Evolutionary conservation across 2,888 invertebrate genomes (phyloP), one percentile per base, ranked within the genome.

Genomic region (Seladonia tumulorum): DNA sequence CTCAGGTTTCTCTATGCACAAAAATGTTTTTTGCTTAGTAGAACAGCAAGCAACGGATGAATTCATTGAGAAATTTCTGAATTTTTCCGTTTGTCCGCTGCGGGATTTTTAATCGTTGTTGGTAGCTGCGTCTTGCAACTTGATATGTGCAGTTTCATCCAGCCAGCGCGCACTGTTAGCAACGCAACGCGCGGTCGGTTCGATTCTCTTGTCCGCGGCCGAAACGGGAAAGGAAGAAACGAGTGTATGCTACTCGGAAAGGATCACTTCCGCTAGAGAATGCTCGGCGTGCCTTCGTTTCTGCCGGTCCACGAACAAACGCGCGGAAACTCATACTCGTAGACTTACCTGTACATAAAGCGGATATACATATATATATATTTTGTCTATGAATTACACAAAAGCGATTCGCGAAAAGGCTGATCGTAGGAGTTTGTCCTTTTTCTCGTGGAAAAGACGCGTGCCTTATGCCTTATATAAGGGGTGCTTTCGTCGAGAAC

Each of bases 271-370:
- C 88, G 81, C 71, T 86, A 66, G 82, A 78, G 72, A 81, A 60
- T 75, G 75, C 71, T 72, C 82, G 68, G 60, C 82, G 88, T 90
- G 90, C 90, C 90, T 90, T 90, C 81, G 78, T 71, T 86, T 76
- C 73, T 70, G 53, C 75, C 70, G 60, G 29, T 73, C 35, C 35
- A 35, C 25, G 73, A 72, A 63, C 73, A 35, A 72, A 49, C 18
- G 25, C 45, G 45, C 47, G 39, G 12, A 42, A 57, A 53, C 22
- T 78, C 76, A 70, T 66, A 77, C 74, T 70, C 39, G n/a, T 70
- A 70, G 42, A 70, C 42, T 70, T 70, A 70, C 22, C 12, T 70
- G 68, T 70, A 70, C 10, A 70, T 68, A 68, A n/a, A 68, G 57
- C 72, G 72, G 10, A 47, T 70, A n/a, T 12, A 22, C 45, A 39